These are phyloP conservation scores for Venustoraphidia nigricollis DNA, from an alignment of 2,888 invertebrate genomes.

Conservation along the genomic window DNA sequence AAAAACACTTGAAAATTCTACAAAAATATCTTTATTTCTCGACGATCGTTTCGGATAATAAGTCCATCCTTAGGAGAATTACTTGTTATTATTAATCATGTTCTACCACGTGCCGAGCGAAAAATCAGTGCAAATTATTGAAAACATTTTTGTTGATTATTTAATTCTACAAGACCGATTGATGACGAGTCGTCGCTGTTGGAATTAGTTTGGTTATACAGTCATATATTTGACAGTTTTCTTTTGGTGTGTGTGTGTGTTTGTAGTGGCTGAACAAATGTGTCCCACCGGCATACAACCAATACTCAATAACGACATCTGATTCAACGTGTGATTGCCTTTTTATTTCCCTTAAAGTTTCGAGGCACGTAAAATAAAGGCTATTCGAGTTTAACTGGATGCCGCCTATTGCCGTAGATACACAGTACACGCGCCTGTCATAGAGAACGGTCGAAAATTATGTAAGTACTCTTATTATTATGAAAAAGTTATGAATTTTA, in stretches of 20 bases:
- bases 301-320: neutral
- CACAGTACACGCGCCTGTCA: neutral
- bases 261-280: neutral
- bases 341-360: neutral
- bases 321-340: too few species aligned
- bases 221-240: neutral
- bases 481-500: too few species aligned
- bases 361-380: slow-evolving; percentile 6
- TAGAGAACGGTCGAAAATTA: neutral
- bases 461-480: neutral
- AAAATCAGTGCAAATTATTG: too few species aligned
- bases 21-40: too few species aligned
- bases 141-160: too few species aligned
- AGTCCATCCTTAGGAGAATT: too few species aligned
- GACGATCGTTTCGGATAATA: too few species aligned
- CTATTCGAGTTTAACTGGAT: slow-evolving; percentile 3
- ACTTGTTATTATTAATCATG: too few species aligned
- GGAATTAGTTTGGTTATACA: neutral
- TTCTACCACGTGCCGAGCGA: too few species aligned
- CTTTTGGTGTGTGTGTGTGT: neutral
- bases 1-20: too few species aligned
- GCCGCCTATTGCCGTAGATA: neutral
- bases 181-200: too few species aligned
- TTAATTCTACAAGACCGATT: too few species aligned
- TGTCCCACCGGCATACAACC: neutral